Base-by-base conservation (phyloP, 2,888 invertebrate genomes). In the Thereva nobilitata region DNA sequence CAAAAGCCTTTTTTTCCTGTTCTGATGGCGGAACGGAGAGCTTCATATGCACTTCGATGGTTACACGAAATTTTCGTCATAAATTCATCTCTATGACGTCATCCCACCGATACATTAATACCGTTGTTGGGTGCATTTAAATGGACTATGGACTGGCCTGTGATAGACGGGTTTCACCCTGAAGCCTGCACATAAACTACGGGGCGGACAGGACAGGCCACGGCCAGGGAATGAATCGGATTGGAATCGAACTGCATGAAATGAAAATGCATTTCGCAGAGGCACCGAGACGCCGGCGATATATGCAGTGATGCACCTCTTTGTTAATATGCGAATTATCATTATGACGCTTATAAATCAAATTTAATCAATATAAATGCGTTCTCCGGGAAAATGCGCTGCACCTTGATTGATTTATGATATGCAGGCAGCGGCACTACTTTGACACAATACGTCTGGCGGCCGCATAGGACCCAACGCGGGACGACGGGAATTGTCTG, bases 281-380 rank as follows among this genome's bases (percentile, higher is more conserved):
- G 40, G 12, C 50, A 50, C 61, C 50, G 12, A 49, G 10, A 9
- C 5, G 41, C 42, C 40, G 50, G 40, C 50, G 61, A 59, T 59
- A 45, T 49, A 59, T 49, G 47, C 38, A 9, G 38, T 40, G n/a
- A 5, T 37, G 52, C 37, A n/a, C 47, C 38, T 10, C 41, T 38
- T 38, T 54, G 64, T 54, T 65, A 54, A 65, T 65, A 55, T 65
- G 55, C 64, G 64, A 65, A 64, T 64, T 64, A 64, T 64, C 64
- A 64, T 65, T 65, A 47, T 54, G 54, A 42, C 10, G 34, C 38
- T 10, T 41, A 65, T 55, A 65, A 55, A 65, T 65, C 64, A 65
- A 52, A 52, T 8, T 42, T 64, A 64, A 64, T 64, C 64, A 64
- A 64, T 64, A 64, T 53, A 42, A 64, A 64, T 64, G 53, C 64